Base-by-base conservation (phyloP, 2,113 vertebrate species). In the Lates calcarifer region DNA sequence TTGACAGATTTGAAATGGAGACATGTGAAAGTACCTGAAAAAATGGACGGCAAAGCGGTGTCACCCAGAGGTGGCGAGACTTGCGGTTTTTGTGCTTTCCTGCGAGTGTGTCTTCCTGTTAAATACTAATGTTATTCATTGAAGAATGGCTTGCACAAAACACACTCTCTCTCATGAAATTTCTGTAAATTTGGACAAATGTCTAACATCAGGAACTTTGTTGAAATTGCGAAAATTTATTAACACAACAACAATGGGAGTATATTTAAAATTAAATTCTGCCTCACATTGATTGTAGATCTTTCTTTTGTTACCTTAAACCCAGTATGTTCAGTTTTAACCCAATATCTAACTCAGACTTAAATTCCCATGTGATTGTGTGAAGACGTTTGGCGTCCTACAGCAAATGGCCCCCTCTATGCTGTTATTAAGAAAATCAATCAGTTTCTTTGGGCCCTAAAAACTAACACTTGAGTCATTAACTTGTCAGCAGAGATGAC, bases 1-100 rank as follows among this genome's bases (percentile, higher is more conserved):
- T 91, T 95, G 90, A 95, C 84, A 73, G 67, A 86, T 93, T 91
- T 84, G 31, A 79, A 89, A 90, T 88, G 66, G 65, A 89, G 65
- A 85, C 82, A 68, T 79, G 87, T 71, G 79, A 89, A 91, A 90
- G 72, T 47, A 69, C 56, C 73, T 61, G 81, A 74, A 75, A 75
- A 83, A 67, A 64, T 58, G 47, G 0, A 64, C 7, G n/a, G 3
- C 29, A 56, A 69, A 60, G 39, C 26, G 37, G 20, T 64, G 45
- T 63, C 37, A 33, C 26, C 58, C 58, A 55, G n/a, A 28, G 53
- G 76, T 49, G 58, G 9, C 58, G n/a, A 17, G 26, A 33, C 1
- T 0, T 28, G 5, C 4, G 33, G 26, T 56, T 77, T 62, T 37
- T 60, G 14, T 55, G 31, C 35, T 3, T 63, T 17, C 45, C 9